phyloP scores from a whole-genome alignment of 2,797 vertebrate species.

The Staurois parvus region DNA sequence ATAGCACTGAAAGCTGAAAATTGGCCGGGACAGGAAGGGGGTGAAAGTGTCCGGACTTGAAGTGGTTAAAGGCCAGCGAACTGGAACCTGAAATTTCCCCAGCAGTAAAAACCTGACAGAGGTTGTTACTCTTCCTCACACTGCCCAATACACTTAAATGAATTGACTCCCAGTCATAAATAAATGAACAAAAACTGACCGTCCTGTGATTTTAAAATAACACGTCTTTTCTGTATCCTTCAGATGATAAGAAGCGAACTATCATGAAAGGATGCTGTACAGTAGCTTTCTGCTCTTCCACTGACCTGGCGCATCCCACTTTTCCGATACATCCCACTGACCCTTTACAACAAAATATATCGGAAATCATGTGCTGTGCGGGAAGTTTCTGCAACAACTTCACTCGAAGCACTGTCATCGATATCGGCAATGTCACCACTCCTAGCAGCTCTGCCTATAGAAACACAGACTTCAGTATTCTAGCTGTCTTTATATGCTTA shows the following conservation, averaged over 20 bases:
- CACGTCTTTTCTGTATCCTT: not conserved
- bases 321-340: not conserved
- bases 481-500: conserved; percentile 11
- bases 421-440: too few species aligned
- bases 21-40: too few species aligned
- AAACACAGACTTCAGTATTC: conserved; percentile 35
- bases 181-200: not conserved
- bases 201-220: not conserved
- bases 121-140: too few species aligned
- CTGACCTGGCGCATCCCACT: not conserved
- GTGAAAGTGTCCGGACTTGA: too few species aligned
- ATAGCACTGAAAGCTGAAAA: too few species aligned
- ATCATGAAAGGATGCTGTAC: conserved; percentile 52
- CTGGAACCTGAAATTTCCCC: too few species aligned
- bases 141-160: too few species aligned
- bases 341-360: not conserved
- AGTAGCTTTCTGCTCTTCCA: conserved; percentile 42
- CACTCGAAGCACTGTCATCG: not conserved
- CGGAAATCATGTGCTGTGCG: conserved; percentile 50
- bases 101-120: too few species aligned
- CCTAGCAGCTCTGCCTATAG: not conserved
- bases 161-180: too few species aligned
- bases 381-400: conserved; percentile 54
- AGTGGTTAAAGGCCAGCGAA: too few species aligned
- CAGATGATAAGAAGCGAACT: conserved; percentile 9